A percentile compares a stretch with the other conserved stretches of the same genome.
phyloP scores from a whole-genome alignment of 2,113 vertebrate species.

The Eidolon helvum region DNA sequence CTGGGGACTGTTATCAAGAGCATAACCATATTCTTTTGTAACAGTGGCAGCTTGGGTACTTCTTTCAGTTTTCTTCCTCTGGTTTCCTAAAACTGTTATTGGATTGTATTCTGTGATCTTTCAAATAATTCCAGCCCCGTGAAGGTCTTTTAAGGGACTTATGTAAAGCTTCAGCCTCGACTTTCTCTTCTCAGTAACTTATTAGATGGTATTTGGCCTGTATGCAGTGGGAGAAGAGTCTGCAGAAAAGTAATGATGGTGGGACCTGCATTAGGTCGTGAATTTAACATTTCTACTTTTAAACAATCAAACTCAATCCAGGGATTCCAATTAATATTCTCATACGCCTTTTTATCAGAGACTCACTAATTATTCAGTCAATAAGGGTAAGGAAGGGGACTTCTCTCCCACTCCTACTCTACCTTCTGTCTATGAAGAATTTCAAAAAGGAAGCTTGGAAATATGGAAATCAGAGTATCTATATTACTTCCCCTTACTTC shows the following conservation, averaged over 20 bases:
- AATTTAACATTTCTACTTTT: background rate
- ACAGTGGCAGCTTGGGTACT: background rate
- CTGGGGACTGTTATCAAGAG: background rate
- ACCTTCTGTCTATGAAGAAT: background rate
- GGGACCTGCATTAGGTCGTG: background rate
- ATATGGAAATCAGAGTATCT: background rate
- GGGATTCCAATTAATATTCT: background rate
- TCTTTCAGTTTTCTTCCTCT: background rate
- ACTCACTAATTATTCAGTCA: background rate
- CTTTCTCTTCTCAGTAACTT: background rate
- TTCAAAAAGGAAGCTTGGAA: background rate
- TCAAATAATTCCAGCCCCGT: background rate
- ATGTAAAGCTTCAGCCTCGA: background rate
- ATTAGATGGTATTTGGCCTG: background rate
- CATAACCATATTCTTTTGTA: background rate
- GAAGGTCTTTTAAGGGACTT: background rate
- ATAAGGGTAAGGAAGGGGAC: background rate
- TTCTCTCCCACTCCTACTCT: background rate
- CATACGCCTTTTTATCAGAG: background rate
- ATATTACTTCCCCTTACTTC: background rate
- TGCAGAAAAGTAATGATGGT: background rate
- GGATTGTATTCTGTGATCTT: background rate
- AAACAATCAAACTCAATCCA: background rate
- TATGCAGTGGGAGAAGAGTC: background rate
- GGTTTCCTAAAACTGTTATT: background rate